Evolutionary conservation across 2,888 invertebrate genomes (phyloP).

Genomic region (Lasioglossum lativentre): DNA sequence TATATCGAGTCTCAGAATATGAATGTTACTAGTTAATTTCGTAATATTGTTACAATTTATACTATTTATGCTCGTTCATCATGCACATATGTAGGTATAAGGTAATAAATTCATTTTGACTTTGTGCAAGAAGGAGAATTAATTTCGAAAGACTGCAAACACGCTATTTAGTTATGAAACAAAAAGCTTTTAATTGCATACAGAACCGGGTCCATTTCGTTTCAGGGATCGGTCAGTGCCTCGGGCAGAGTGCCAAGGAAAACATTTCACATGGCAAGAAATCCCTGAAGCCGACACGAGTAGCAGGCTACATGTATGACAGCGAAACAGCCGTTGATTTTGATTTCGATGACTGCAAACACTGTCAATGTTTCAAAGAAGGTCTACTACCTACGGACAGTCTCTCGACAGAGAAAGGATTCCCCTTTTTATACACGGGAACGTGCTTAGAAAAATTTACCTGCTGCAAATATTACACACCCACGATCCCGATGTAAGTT

Average conservation of each 20-base stretch:
- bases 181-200: not conserved
- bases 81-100: not conserved
- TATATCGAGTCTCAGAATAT: not conserved
- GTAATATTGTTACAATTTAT: not conserved
- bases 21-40: not conserved
- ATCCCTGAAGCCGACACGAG: conserved; percentile 8
- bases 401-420: not conserved
- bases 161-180: not conserved
- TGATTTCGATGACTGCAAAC: conserved; percentile 23
- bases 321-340: conserved; percentile 10
- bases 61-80: not conserved
- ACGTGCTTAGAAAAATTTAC: conserved; percentile 4
- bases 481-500: not conserved
- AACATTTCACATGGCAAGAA: conserved; percentile 30
- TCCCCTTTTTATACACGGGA: not conserved
- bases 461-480: not conserved
- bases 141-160: not conserved
- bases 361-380: conserved; percentile 17
- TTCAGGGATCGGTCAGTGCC: conserved; percentile 6
- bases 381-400: not conserved
- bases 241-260: conserved; percentile 13
- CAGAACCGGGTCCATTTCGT: not conserved
- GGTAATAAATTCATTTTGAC: not conserved
- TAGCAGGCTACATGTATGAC: conserved; percentile 10
- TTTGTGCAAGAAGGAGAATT: not conserved